These are phyloP conservation scores for Cephus pulcher DNA, from an alignment of 2,888 invertebrate species.

Conservation along the genomic window DNA sequence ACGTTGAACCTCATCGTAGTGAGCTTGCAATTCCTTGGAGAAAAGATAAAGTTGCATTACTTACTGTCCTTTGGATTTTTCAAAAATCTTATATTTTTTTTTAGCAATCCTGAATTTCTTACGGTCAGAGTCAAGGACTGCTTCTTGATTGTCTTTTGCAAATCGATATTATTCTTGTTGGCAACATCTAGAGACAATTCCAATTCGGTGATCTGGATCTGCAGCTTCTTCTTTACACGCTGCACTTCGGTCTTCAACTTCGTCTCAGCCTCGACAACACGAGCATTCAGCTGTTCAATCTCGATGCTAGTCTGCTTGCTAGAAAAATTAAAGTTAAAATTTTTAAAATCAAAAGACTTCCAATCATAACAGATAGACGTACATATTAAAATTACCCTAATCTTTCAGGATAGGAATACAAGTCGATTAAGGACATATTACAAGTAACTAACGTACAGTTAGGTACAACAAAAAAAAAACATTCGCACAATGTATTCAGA, in stretches of 20 bases:
- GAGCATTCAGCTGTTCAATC: conserved; percentile 95
- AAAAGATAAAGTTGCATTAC: background rate
- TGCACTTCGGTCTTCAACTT: conserved; percentile 95
- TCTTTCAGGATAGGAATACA: background rate
- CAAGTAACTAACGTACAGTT: background rate
- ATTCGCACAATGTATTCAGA: background rate
- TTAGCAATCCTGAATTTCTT: conserved; percentile 39
- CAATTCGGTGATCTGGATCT: conserved; percentile 96
- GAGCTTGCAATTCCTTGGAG: conserved; percentile 87
- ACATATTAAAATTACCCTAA: no score
- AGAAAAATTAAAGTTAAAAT: conserved; percentile 25
- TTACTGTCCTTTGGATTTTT: background rate
- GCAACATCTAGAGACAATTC: conserved; percentile 97
- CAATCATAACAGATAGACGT: background rate
- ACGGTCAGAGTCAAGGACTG: conserved; percentile 91
- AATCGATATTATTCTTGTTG: conserved; percentile 97
- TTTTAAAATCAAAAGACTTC: background rate
- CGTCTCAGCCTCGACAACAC: conserved; percentile 96
- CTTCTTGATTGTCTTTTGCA: conserved; percentile 98
- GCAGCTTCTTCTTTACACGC: conserved; percentile 99
- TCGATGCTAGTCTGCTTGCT: conserved; percentile 98
- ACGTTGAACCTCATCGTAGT: conserved; percentile 96
- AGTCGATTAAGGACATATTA: background rate
- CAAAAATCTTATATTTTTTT: background rate
- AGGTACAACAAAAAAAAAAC: background rate